Percentiles rank a stretch among this genome's conserved stretches.
Conservation (phyloP, 2,113 vertebrate species). For the Motacilla tschutschensis region DNA sequence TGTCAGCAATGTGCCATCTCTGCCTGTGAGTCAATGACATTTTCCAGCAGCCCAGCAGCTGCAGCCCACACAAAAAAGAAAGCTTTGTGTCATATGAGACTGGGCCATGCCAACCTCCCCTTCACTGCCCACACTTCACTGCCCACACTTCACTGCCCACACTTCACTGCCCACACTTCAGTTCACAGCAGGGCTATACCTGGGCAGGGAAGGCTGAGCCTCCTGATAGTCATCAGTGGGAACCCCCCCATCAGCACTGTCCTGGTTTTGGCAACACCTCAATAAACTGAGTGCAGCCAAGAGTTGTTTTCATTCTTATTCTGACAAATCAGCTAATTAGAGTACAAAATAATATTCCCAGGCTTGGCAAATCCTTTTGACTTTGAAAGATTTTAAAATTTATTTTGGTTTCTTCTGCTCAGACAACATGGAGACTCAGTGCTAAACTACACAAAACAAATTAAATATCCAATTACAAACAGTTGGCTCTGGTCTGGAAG, state of each 20-base stretch:
- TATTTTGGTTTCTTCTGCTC: background rate
- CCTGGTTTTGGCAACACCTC: background rate
- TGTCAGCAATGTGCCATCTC: background rate
- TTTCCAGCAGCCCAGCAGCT: background rate
- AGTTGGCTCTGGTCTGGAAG: conserved; percentile 35
- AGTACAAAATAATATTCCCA: conserved; percentile 4
- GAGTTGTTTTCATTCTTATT: background rate
- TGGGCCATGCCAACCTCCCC: background rate
- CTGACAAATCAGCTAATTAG: conserved; percentile 3
- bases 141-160: background rate
- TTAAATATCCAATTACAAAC: conserved; percentile 37
- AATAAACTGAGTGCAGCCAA: background rate
- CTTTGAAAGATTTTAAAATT: background rate
- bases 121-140: background rate
- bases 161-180: background rate
- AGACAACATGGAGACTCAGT: conserved; percentile 16
- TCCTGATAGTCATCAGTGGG: background rate
- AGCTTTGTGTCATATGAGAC: background rate
- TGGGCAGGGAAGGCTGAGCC: background rate
- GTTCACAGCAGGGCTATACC: background rate
- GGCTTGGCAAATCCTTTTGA: conserved; percentile 12
- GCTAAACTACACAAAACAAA: conserved; percentile 18
- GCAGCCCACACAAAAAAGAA: background rate
- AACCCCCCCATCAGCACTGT: background rate
- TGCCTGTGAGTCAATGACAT: background rate